Base-by-base conservation (phyloP, 1,140 invertebrate genomes). In the Drosophila ogumai region DNA sequence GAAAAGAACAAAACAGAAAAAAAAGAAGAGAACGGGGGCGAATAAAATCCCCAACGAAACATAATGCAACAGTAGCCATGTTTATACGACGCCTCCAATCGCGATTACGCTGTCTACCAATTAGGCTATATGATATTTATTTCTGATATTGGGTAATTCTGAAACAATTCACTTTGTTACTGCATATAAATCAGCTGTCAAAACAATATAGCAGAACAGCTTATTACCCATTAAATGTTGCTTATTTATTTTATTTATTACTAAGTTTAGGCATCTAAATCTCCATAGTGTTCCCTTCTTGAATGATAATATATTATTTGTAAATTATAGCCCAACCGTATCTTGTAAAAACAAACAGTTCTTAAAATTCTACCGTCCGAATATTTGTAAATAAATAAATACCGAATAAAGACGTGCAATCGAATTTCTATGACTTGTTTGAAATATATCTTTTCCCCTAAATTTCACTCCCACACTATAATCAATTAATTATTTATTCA, bases 1-100 rank as follows among this genome's bases (percentile, higher is more conserved):
- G 74, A 66, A 78, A 54, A 56, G 69, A 72, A 46, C 80, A 60
- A 60, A 76, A 46, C 43, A 49, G 41, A 71, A 60, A 9, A 40
- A 52, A 58, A n/a, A 44, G 57, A 43, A 55, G 31, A 22, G 47
- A 61, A 36, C 36, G 41, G 22, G 43, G 36, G 34, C 28, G 52
- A 57, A 44, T 8, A 12, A 28, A 41, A 49, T 17, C 17, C 25
- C 28, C n/a, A 17, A n/a, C n/a, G 13, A 49, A 43, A 41, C 32
- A 56, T 17, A 68, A 56, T 46, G 61, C 47, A 38, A 22, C 32
- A 41, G 34, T 50, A 43, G 56, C 38, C 6, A n/a, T 54, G n/a
- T 65, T 61, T 61, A 22, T 36, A 17, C 6, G 12, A 64, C 22
- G 19, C 19, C 34, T 25, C 34, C 52, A 38, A 55, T 55, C 52